Evolutionary conservation across 2,888 invertebrate genomes (phyloP).

Genomic region (Volucella bombylans): DNA sequence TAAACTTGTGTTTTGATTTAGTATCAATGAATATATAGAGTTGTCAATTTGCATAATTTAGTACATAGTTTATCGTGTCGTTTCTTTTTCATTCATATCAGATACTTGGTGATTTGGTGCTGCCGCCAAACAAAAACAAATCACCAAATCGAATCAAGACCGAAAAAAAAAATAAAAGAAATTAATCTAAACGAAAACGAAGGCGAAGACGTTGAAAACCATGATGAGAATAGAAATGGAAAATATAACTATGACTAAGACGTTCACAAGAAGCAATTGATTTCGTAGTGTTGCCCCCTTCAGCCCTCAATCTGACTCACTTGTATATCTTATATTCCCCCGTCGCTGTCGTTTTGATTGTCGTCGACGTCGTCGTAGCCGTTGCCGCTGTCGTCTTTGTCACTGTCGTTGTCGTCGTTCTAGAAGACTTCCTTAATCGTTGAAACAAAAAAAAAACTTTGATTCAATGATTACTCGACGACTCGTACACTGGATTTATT

Average conservation of each 20-base stretch:
- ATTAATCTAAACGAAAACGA: neutral
- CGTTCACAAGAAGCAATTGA: constrained; percentile 66
- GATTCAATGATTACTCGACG: constrained; percentile 43
- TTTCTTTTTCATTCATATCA: constrained; percentile 23
- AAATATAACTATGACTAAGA: constrained; percentile 72
- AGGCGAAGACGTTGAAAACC: constrained; percentile 37
- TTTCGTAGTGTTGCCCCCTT: constrained; percentile 58
- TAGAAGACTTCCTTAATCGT: constrained; percentile 65
- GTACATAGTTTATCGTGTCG: constrained; percentile 33
- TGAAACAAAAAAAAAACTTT: constrained; percentile 49
- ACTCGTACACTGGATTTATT: constrained; percentile 35
- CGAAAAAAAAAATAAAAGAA: constrained; percentile 22
- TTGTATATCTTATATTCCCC: constrained; percentile 41
- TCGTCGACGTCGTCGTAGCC: no score
- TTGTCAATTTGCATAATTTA: constrained; percentile 48
- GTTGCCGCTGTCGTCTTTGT: neutral
- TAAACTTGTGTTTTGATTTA: constrained; percentile 6
- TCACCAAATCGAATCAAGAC: constrained; percentile 33
- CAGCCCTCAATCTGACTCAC: constrained; percentile 63
- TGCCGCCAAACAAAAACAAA: constrained; percentile 67
- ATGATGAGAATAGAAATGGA: constrained; percentile 50
- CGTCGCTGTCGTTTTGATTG: constrained; percentile 11
- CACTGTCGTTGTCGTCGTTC: constrained; percentile 29
- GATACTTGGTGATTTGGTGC: constrained; percentile 41
- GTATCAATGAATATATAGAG: constrained; percentile 1